These are phyloP conservation scores for Malaclemys terrapin DNA, from an alignment of 2,113 vertebrate species.

Conservation along the genomic window DNA sequence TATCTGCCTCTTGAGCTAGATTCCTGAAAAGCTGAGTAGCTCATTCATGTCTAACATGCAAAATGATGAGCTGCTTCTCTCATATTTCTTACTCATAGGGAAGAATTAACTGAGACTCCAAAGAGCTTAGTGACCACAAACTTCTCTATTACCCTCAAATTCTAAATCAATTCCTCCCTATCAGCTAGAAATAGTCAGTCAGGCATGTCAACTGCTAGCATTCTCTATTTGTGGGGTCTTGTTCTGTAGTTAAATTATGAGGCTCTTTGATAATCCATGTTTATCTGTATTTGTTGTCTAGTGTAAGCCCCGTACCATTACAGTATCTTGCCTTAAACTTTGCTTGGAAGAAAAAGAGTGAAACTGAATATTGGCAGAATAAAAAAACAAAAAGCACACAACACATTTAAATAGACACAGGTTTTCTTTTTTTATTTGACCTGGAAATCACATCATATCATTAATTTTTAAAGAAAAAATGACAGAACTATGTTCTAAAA, in stretches of 20 bases:
- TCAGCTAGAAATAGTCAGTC: background rate
- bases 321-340: background rate
- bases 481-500: background rate
- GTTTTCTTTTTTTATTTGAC: background rate
- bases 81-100: background rate
- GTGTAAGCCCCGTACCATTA: background rate
- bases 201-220: accelerated
- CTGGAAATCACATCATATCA: background rate
- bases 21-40: background rate
- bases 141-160: background rate
- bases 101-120: background rate
- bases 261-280: background rate
- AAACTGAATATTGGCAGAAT: background rate
- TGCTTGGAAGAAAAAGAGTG: background rate
- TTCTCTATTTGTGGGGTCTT: background rate
- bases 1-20: background rate
- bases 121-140: background rate
- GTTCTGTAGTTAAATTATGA: background rate
- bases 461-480: background rate
- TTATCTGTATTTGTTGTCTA: background rate
- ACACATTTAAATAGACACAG: background rate
- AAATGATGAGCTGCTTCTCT: background rate
- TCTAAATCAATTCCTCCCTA: background rate
- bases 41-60: background rate
- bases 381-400: background rate